phyloP scores from a whole-genome alignment of 2,888 invertebrate species.

The Agrenia bidenticulata region DNA sequence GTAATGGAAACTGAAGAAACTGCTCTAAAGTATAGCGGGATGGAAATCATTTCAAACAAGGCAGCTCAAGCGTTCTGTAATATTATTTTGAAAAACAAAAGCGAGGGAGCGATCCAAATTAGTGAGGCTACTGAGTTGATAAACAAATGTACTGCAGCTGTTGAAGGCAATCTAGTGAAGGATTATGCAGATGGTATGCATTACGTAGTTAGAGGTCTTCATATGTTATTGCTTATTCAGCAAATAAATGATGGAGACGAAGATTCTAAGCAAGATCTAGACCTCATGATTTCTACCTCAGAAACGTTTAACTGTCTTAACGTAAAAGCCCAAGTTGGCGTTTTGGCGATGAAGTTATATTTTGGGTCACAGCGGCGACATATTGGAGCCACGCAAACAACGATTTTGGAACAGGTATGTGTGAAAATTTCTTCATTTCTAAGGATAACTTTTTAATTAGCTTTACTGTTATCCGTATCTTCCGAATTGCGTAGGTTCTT shows the following conservation, averaged over 20 bases:
- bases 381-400: background rate
- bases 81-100: background rate
- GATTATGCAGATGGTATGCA: conserved; percentile 25
- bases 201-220: conserved; percentile 25
- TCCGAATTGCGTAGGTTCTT: no score
- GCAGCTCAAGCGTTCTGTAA: background rate
- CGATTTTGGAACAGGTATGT: background rate
- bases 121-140: background rate
- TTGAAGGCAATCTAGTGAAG: background rate
- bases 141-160: background rate
- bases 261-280: background rate
- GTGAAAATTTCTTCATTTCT: no score
- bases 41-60: background rate
- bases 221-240: conserved; percentile 12
- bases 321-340: conserved; percentile 20
- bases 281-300: background rate
- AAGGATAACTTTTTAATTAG: no score
- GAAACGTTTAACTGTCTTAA: conserved; percentile 9
- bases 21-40: background rate
- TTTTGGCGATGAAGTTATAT: conserved; percentile 25
- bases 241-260: background rate
- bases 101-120: background rate
- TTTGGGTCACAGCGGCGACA: conserved; percentile 10
- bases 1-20: background rate
- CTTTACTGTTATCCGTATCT: background rate